Evolutionary conservation across 2,113 vertebrate species (phyloP), one percentile per base, ranked within the genome.

Genomic region (Takifugu bimaculatus): DNA sequence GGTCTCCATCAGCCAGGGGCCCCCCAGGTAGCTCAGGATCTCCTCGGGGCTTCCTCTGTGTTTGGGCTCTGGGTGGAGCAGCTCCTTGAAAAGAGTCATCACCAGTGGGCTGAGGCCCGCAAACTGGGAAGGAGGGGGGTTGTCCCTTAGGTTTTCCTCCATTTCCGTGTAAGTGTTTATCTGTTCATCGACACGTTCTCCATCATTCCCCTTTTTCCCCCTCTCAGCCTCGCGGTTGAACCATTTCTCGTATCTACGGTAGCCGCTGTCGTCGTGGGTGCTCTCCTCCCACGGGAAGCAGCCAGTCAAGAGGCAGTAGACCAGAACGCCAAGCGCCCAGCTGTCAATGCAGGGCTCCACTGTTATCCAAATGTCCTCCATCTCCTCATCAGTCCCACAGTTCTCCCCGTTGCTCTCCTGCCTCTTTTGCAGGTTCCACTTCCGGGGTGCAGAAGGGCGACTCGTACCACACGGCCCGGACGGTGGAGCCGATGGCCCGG

Each of bases 241-340:
- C 95, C 95, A 97, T 45, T 81, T 63, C 0, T 85, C 86, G 58
- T 93, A 97, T 25, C 72, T 85, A 28, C 89, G 69, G 2, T 92
- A 97, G 55, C 85, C 75, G 0, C 85, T 86, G 72, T 96, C 93
- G 0, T 93, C 83, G 2, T 68, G 72, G 56, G 92, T 83, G 3
- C 92, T 93, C 67, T 91, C 85, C 0, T 90, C 89, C 95, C 95
- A 97, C 2, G 95, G 95, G 71, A 96, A 95, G 59, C 89, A 92
- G 25, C 93, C 90, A 0, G 93, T 96, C 42, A 93, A 70, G 0
- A 94, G 76, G 29, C 93, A 94, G 85, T 93, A 97, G 27, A 92
- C 74, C 1, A 97, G 92, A 5, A 97, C 85, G 0, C 93, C 94
- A 0, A 97, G 91, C 0, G 92, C 92, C 95, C 95, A 97, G 77